A percentile compares a stretch with the other conserved stretches of the same genome.
Conservation (phyloP, 1,140 invertebrate species). For the Ridgeia piscesae region DNA sequence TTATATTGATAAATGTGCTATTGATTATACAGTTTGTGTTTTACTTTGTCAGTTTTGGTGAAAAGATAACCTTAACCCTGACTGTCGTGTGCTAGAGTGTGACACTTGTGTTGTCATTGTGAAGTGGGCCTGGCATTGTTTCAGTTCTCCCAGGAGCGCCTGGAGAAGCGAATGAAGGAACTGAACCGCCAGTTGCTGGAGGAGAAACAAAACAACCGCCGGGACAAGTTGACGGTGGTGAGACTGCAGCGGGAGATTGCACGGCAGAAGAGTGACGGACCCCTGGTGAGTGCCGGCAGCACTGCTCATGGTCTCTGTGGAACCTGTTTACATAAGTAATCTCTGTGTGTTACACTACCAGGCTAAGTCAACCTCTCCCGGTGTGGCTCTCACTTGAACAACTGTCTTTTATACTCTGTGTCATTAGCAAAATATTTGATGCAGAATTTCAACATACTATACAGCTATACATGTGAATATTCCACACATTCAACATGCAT, state of each 20-base stretch:
- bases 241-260: slow-evolving; percentile 29
- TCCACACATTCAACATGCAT: no score
- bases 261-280: slow-evolving; percentile 24
- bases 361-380: no score
- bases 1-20: no score
- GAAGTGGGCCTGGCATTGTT: background rate
- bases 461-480: no score
- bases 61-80: background rate
- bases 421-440: no score
- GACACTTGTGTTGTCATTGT: background rate
- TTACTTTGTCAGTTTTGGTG: background rate
- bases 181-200: slow-evolving; percentile 24
- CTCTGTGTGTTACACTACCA: no score
- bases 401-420: no score
- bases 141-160: slow-evolving; percentile 22
- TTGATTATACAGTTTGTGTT: no score
- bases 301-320: background rate
- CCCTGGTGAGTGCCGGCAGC: slow-evolving; percentile 22
- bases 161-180: slow-evolving; percentile 28
- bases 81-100: background rate
- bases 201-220: slow-evolving; percentile 27
- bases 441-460: no score
- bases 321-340: no score
- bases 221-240: slow-evolving; percentile 27
- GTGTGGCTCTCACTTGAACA: no score